phyloP scores from a whole-genome alignment of 2,113 vertebrate species.

The Indri indri region DNA sequence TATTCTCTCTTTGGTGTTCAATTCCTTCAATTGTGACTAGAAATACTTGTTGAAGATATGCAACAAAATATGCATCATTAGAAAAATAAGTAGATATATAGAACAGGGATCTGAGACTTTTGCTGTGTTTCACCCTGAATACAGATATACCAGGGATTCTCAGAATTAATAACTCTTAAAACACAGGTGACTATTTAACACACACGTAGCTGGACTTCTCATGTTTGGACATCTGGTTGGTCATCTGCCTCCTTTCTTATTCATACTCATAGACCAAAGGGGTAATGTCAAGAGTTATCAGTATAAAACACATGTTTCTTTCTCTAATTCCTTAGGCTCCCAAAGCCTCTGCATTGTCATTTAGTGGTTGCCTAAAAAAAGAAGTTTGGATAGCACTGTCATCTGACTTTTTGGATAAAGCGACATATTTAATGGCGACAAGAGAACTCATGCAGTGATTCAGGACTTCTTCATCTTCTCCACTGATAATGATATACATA shows the following conservation, averaged over 20 bases:
- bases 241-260: neutral
- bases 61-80: neutral
- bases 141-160: neutral
- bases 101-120: neutral
- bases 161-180: neutral
- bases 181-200: neutral
- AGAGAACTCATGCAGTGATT: neutral
- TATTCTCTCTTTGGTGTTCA: neutral
- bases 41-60: neutral
- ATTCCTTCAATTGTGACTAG: neutral
- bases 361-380: neutral
- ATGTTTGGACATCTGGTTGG: neutral
- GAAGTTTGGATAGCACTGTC: neutral
- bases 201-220: neutral
- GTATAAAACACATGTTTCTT: neutral
- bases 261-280: neutral
- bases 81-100: neutral
- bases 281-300: neutral
- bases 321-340: neutral
- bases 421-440: neutral
- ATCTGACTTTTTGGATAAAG: neutral
- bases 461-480: neutral
- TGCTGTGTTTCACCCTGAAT: neutral
- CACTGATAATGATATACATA: neutral
- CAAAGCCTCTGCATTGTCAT: neutral